A percentile compares a stretch with the other conserved stretches of the same genome.
Conservation (phyloP, 1,140 invertebrate species). For the Globodera rostochiensis region DNA sequence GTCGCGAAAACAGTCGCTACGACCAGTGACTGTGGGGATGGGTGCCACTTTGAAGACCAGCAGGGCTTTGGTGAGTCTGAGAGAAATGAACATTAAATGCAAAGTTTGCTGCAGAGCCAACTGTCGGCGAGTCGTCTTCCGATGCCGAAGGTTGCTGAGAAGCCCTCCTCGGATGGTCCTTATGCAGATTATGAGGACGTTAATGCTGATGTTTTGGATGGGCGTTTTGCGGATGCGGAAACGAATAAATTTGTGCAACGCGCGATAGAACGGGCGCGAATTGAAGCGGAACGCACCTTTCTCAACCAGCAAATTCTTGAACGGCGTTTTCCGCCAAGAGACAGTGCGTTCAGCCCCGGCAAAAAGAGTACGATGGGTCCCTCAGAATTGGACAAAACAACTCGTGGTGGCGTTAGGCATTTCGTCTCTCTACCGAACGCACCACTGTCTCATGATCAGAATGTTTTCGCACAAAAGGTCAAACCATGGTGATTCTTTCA, state of each 20-base stretch:
- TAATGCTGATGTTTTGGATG: slow-evolving; percentile 15
- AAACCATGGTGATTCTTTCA: neutral
- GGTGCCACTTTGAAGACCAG: slow-evolving; percentile 24
- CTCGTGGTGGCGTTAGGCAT: neutral
- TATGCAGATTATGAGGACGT: neutral
- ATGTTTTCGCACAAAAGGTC: slow-evolving; percentile 42
- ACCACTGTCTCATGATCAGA: slow-evolving; percentile 34
- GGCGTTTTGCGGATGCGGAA: slow-evolving; percentile 11
- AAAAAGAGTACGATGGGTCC: slow-evolving; percentile 12
- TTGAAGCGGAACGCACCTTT: slow-evolving; percentile 51
- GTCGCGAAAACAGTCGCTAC: slow-evolving; percentile 46
- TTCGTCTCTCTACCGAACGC: slow-evolving; percentile 7
- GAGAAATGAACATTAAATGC: neutral
- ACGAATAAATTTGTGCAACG: slow-evolving; percentile 43
- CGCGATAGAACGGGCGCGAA: slow-evolving; percentile 39
- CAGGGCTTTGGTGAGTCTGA: slow-evolving; percentile 11
- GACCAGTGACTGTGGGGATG: slow-evolving; percentile 16
- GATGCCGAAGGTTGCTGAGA: neutral
- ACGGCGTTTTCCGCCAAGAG: neutral
- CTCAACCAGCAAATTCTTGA: slow-evolving; percentile 54
- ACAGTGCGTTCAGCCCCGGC: slow-evolving; percentile 10
- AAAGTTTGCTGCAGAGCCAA: slow-evolving; percentile 15
- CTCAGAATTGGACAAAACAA: neutral
- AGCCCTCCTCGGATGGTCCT: neutral
- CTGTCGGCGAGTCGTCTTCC: slow-evolving; percentile 8